A percentile compares a stretch with the other conserved stretches of the same genome.
Conservation (phyloP, 2,888 invertebrate genomes). For the Phania funesta region DNA sequence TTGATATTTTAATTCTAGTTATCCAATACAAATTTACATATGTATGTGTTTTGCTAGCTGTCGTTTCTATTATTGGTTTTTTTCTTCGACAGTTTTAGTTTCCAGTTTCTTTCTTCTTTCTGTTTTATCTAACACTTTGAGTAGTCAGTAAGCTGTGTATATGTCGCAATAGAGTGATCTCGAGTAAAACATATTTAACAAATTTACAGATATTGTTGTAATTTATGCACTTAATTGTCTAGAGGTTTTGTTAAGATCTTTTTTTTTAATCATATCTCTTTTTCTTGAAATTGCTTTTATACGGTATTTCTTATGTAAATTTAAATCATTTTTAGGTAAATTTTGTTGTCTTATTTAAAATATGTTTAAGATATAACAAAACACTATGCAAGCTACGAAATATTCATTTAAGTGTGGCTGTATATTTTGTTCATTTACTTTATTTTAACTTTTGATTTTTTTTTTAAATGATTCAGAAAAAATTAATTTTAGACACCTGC, state of each 20-base stretch:
- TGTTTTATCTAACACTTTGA: too few species aligned
- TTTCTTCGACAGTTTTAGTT: too few species aligned
- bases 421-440: neutral
- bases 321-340: neutral
- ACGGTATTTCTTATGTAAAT: constrained; percentile 62
- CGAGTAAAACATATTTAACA: constrained; percentile 49
- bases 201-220: constrained; percentile 67
- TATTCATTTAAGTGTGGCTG: neutral
- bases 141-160: too few species aligned
- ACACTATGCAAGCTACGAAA: neutral
- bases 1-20: constrained; percentile 62
- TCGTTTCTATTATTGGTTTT: neutral
- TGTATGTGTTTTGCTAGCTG: constrained; percentile 1
- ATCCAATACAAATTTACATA: constrained; percentile 44
- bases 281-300: constrained; percentile 5
- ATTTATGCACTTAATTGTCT: constrained; percentile 67
- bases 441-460: too few species aligned
- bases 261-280: neutral
- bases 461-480: too few species aligned
- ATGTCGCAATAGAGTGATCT: too few species aligned
- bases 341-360: constrained; percentile 4
- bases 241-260: constrained; percentile 16
- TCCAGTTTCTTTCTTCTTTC: too few species aligned
- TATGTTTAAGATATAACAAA: neutral
- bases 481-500: too few species aligned